Conservation (phyloP, 2,888 invertebrate species). For the Syrphus vitripennis region DNA sequence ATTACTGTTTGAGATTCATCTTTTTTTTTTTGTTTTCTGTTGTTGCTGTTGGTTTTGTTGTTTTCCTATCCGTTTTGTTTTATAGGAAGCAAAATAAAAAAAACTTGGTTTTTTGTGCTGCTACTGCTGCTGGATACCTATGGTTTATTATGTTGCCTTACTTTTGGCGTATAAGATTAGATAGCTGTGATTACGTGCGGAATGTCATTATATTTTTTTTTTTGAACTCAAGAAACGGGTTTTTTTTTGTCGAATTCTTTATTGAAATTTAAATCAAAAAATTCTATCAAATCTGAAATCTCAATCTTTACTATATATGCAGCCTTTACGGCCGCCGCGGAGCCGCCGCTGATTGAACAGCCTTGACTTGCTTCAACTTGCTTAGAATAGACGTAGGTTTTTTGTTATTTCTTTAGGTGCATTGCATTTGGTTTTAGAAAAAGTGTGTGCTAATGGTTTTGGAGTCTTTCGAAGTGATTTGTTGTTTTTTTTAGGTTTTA, state of each 20-base stretch:
- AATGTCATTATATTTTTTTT: constrained; percentile 7
- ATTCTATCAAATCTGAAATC: constrained; percentile 25
- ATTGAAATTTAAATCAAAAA: neutral
- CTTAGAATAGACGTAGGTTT: neutral
- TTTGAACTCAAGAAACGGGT: neutral
- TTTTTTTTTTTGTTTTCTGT: constrained; percentile 2
- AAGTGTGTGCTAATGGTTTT: neutral
- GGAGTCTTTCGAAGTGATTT: neutral
- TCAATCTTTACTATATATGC: neutral
- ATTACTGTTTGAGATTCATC: constrained; percentile 50
- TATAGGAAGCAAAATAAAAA: constrained; percentile 42
- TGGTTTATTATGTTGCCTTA: constrained; percentile 13
- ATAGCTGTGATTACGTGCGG: constrained; percentile 41
- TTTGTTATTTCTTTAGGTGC: neutral
- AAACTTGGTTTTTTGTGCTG: constrained; percentile 14
- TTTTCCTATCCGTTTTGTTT: constrained; percentile 29
- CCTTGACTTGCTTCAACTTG: constrained; percentile 53
- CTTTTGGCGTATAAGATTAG: neutral
- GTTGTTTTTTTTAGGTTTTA: neutral
- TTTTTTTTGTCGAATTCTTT: neutral
- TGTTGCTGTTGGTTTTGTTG: neutral
- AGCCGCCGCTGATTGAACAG: neutral
- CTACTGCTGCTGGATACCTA: constrained; percentile 13
- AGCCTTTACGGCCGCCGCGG: neutral
- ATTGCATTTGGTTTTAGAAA: neutral